Evolutionary conservation across 1,140 invertebrate genomes (phyloP).

Genomic region (Drosophila seguyi): DNA sequence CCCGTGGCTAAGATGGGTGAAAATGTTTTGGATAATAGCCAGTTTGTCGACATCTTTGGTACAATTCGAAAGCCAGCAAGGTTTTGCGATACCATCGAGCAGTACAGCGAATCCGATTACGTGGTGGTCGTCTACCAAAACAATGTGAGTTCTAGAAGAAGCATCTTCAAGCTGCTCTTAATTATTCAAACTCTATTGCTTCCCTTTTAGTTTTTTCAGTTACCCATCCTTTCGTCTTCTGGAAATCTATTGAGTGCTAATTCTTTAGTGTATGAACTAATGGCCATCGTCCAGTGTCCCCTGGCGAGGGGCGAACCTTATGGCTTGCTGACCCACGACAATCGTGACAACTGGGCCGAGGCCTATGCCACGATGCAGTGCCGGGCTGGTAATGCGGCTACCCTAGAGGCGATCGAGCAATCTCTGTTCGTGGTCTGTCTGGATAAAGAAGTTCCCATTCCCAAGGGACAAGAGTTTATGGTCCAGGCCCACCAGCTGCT

Average conservation of each 20-base stretch:
- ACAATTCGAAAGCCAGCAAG: constrained; percentile 91
- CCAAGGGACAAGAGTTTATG: constrained; percentile 55
- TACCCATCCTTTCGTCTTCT: constrained; percentile 89
- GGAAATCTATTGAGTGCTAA: constrained; percentile 60
- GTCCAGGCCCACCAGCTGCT: constrained; percentile 88
- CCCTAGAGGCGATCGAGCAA: constrained; percentile 89
- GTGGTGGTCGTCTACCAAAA: constrained; percentile 93
- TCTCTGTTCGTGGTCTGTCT: constrained; percentile 93
- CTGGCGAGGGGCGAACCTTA: constrained; percentile 86
- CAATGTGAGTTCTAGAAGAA: constrained; percentile 88
- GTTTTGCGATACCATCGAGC: constrained; percentile 89
- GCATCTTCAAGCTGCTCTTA: not conserved
- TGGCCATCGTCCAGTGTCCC: constrained; percentile 86
- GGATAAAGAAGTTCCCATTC: constrained; percentile 87
- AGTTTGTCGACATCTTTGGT: constrained; percentile 94
- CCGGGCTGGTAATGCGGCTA: constrained; percentile 87
- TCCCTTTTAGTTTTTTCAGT: constrained; percentile 89
- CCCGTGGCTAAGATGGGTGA: constrained; percentile 91
- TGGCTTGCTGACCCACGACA: constrained; percentile 93
- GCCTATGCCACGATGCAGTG: constrained; percentile 87
- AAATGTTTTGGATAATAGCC: constrained; percentile 93
- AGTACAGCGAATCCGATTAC: constrained; percentile 88
- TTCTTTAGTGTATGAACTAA: constrained; percentile 76
- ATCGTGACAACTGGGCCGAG: constrained; percentile 92
- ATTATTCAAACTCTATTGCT: not conserved